These are phyloP conservation scores for Neuroterus valhalla DNA, from an alignment of 1,140 invertebrate genomes.

Conservation along the genomic window DNA sequence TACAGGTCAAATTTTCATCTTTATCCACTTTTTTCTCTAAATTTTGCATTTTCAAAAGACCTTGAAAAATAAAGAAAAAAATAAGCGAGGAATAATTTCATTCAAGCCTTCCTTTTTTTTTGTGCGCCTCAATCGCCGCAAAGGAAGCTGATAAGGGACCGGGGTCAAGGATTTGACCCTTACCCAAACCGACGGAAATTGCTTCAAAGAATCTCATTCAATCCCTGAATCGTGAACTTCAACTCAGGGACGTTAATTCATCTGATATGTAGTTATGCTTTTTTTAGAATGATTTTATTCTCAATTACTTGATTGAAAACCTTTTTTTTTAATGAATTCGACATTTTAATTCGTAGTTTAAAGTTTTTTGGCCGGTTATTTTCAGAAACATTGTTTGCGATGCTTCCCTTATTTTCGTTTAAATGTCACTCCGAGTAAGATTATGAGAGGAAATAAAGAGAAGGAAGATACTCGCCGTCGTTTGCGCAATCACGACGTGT, in stretches of 20 bases:
- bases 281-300: not conserved
- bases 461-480: not conserved
- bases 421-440: too few species aligned
- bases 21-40: not conserved
- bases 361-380: too few species aligned
- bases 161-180: constrained; percentile 52
- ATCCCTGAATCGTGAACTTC: not conserved
- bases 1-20: not conserved
- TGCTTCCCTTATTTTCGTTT: too few species aligned
- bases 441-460: too few species aligned
- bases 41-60: not conserved
- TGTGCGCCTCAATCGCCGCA: not conserved
- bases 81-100: not conserved
- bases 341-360: too few species aligned
- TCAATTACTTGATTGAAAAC: not conserved
- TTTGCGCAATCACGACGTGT: not conserved
- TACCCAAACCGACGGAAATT: constrained; percentile 35
- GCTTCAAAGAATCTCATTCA: not conserved
- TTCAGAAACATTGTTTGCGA: too few species aligned
- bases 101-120: not conserved
- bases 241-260: not conserved
- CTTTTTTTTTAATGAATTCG: too few species aligned
- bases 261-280: not conserved
- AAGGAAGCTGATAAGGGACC: constrained; percentile 36
- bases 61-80: too few species aligned